Evolutionary conservation across 2,888 invertebrate species (phyloP).

Genomic region (Tinea semifulvella): DNA sequence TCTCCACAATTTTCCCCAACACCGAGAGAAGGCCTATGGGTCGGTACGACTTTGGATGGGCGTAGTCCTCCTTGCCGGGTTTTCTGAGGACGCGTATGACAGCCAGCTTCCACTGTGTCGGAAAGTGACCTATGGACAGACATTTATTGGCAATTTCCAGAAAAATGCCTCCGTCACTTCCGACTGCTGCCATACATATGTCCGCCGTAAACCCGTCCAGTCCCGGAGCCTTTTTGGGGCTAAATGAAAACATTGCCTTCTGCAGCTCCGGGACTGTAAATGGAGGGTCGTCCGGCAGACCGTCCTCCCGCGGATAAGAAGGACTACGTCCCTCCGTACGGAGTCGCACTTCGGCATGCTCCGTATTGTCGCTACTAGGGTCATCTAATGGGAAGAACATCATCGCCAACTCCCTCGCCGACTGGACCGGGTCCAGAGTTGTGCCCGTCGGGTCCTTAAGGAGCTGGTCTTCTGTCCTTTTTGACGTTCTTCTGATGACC

Average conservation of each 20-base stretch:
- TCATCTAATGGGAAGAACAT: slow-evolving; percentile 3
- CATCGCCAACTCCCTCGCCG: background rate
- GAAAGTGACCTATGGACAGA: no score
- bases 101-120: no score
- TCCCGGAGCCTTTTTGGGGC: slow-evolving; percentile 18
- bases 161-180: background rate
- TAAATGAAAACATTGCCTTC: background rate
- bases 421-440: background rate
- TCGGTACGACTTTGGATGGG: no score
- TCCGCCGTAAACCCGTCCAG: slow-evolving; percentile 16
- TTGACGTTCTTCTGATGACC: slow-evolving; percentile 14
- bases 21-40: no score
- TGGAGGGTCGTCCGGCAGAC: slow-evolving; percentile 11
- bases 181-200: slow-evolving; percentile 10
- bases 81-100: no score
- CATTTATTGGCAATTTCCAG: slow-evolving; percentile 13
- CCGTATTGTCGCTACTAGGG: background rate
- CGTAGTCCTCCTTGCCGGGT: no score
- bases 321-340: background rate
- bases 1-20: no score
- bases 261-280: slow-evolving; percentile 14
- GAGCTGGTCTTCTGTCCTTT: background rate
- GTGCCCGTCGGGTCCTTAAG: background rate
- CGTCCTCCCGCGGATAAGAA: background rate
- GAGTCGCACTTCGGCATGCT: background rate